Percentiles rank a stretch among this genome's conserved stretches.
phyloP scores from a whole-genome alignment of 2,113 vertebrate species.

The Odontesthes bonariensis region DNA sequence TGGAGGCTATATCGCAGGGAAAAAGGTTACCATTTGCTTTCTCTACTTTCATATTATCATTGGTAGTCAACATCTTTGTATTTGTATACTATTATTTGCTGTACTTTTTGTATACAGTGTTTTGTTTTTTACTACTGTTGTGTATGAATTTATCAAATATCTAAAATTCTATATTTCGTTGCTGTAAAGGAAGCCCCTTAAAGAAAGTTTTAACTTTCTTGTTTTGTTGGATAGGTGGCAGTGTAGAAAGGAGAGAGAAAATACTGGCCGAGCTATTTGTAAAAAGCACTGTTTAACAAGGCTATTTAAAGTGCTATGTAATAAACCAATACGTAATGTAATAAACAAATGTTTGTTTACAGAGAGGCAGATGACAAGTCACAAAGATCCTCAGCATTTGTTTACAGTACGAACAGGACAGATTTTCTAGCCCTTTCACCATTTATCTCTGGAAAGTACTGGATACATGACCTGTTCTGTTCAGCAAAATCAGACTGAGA shows the following conservation, averaged over 20 bases:
- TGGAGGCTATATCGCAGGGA: conserved; percentile 94
- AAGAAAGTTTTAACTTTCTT: background rate
- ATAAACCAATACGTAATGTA: background rate
- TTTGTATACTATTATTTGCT: background rate
- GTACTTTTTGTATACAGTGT: too few relatives aligned
- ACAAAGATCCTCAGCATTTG: background rate
- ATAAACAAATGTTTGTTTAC: background rate
- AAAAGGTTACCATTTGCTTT: conserved; percentile 81
- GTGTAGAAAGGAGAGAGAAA: background rate
- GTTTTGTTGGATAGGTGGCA: background rate
- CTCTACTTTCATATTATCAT: background rate
- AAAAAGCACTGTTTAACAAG: too few relatives aligned
- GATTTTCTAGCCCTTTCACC: background rate
- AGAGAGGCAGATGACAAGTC: background rate
- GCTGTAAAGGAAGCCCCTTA: background rate
- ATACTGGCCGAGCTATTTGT: background rate
- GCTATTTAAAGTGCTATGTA: background rate
- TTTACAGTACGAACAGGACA: background rate
- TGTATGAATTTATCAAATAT: background rate
- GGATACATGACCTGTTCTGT: background rate
- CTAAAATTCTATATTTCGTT: background rate
- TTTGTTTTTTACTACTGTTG: background rate
- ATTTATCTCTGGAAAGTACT: background rate
- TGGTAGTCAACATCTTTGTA: background rate
- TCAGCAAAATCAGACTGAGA: background rate